Conservation (phyloP, 2,888 invertebrate genomes). For the Eurytoma californica region DNA sequence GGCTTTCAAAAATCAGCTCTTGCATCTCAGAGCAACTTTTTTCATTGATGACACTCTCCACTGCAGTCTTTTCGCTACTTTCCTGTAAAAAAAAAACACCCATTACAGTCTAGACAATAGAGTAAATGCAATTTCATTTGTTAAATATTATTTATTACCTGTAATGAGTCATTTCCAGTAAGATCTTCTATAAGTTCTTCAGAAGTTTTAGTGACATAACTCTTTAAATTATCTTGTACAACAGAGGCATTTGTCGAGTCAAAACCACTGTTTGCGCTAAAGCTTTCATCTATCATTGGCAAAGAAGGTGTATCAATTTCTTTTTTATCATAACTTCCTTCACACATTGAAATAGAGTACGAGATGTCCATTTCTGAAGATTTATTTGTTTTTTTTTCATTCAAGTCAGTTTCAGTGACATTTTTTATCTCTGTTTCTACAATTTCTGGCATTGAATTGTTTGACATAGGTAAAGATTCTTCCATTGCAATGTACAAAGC, state of each 20-base stretch:
- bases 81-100: conserved; percentile 24
- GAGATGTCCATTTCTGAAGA: conserved; percentile 56
- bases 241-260: conserved; percentile 41
- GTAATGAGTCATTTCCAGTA: conserved; percentile 38
- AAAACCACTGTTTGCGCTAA: conserved; percentile 63
- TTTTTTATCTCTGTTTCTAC: conserved; percentile 66
- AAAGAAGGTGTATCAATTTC: conserved; percentile 71
- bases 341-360: conserved; percentile 69
- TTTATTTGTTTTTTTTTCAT: conserved; percentile 43
- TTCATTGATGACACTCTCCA: conserved; percentile 2
- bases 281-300: conserved; percentile 73
- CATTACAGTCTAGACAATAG: too few relatives aligned
- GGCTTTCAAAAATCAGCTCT: conserved; percentile 3
- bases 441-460: conserved; percentile 71
- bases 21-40: conserved; percentile 3
- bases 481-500: conserved; percentile 74
- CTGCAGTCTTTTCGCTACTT: neutral
- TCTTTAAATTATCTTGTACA: conserved; percentile 31
- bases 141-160: conserved; percentile 22
- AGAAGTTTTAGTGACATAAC: conserved; percentile 40
- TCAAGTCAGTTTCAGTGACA: conserved; percentile 59
- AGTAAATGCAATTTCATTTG: neutral
- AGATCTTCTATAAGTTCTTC: conserved; percentile 44
- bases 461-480: conserved; percentile 64
- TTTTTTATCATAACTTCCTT: conserved; percentile 55